phyloP scores from a whole-genome alignment of 2,113 vertebrate species.

The Tachysurus vachellii region DNA sequence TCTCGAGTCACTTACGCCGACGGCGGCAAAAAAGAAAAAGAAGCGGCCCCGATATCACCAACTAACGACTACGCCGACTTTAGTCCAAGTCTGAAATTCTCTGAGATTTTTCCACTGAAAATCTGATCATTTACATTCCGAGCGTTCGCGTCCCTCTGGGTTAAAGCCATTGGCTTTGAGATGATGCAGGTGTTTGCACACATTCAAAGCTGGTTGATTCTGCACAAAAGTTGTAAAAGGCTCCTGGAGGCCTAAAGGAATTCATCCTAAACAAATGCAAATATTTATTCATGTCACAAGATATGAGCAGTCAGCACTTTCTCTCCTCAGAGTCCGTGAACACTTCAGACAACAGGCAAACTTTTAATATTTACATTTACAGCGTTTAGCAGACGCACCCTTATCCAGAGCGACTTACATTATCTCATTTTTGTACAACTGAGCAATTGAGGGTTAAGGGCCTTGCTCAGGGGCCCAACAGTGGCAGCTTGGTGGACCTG shows the following conservation, averaged over 20 bases:
- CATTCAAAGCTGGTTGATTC: background rate
- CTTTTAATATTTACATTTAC: background rate
- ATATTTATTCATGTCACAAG: slow-evolving; percentile 20
- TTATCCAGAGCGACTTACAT: too few relatives aligned
- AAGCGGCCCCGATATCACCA: background rate
- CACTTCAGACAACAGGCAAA: background rate
- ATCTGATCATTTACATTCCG: background rate
- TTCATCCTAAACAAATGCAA: slow-evolving; percentile 14
- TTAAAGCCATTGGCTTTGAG: background rate
- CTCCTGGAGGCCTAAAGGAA: slow-evolving; percentile 42
- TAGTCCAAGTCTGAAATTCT: background rate
- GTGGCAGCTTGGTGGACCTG: too few relatives aligned
- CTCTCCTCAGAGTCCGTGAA: slow-evolving; percentile 6
- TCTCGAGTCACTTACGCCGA: background rate
- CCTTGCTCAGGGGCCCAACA: too few relatives aligned
- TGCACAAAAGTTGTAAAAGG: background rate
- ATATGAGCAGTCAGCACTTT: slow-evolving; percentile 22
- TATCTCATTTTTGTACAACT: too few relatives aligned
- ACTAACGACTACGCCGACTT: background rate
- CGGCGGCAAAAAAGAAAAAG: background rate
- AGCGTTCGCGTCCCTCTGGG: background rate
- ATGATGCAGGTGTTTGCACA: background rate
- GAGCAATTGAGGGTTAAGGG: too few relatives aligned
- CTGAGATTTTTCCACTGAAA: background rate
- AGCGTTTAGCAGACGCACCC: too few relatives aligned